Evolutionary conservation across 2,113 vertebrate species (phyloP).

Genomic region (Bos javanicus): DNA sequence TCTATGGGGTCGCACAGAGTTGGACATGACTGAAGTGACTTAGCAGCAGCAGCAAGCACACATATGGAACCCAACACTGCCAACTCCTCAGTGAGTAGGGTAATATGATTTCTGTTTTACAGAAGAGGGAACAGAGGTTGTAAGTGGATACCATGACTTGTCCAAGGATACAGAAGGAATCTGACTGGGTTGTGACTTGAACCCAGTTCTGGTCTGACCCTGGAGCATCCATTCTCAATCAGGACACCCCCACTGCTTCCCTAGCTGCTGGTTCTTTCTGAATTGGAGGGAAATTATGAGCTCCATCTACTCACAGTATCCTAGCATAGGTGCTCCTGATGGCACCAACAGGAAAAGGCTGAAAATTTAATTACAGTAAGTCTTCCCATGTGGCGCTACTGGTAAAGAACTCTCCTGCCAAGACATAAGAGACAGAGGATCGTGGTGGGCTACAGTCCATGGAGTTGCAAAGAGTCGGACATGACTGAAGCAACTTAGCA

Average conservation of each 20-base stretch:
- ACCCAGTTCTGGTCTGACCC: not conserved
- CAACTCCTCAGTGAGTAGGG: not conserved
- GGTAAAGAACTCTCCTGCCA: not conserved
- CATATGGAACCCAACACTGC: not conserved
- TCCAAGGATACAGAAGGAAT: not conserved
- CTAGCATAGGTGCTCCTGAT: accelerated
- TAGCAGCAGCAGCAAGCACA: not conserved
- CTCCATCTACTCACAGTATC: no score
- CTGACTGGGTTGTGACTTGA: not conserved
- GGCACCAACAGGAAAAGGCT: accelerated
- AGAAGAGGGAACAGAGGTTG: not conserved
- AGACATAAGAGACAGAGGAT: not conserved
- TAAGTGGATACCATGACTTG: not conserved
- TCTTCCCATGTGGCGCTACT: not conserved
- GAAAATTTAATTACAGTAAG: not conserved
- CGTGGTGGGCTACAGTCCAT: not conserved
- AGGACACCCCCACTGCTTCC: not conserved
- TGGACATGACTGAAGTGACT: no score
- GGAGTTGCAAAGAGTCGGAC: not conserved
- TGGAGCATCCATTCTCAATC: not conserved
- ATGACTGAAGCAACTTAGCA: not conserved
- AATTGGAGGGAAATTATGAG: not conserved
- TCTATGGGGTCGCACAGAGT: no score
- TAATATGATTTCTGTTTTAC: not conserved
- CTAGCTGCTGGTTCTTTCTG: not conserved